Percentiles rank a stretch among this genome's conserved stretches.
Conservation (phyloP, 2,113 vertebrate species). For the Rhipidura dahli region DNA sequence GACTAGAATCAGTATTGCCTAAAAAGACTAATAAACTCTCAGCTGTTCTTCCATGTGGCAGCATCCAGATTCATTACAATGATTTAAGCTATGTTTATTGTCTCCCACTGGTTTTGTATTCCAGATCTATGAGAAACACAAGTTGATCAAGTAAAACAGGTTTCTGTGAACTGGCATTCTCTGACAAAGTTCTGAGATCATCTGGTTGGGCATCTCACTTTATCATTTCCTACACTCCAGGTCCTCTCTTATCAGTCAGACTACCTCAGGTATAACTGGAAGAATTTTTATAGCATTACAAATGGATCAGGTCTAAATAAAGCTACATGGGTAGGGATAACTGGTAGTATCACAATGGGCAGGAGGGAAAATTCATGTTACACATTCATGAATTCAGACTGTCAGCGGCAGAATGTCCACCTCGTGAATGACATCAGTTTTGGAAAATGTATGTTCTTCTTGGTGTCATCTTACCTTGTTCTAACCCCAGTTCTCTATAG, state of each 20-base stretch:
- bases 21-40: neutral
- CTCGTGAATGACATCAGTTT: neutral
- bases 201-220: neutral
- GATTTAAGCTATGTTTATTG: neutral
- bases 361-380: neutral
- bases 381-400: neutral
- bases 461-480: conserved; percentile 74
- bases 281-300: neutral
- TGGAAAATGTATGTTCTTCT: rapidly evolving
- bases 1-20: neutral
- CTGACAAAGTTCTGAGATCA: neutral
- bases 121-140: neutral
- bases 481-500: conserved; percentile 69
- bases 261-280: neutral
- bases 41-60: neutral
- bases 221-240: neutral
- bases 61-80: neutral
- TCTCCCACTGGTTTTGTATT: neutral
- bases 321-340: neutral
- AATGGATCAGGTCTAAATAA: neutral
- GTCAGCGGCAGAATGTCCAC: neutral
- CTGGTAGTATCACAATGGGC: neutral
- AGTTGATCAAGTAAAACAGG: neutral
- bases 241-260: neutral
- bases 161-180: neutral